Evolutionary conservation across 2,797 vertebrate genomes (phyloP).

Genomic region (Ambastaia sidthimunki): DNA sequence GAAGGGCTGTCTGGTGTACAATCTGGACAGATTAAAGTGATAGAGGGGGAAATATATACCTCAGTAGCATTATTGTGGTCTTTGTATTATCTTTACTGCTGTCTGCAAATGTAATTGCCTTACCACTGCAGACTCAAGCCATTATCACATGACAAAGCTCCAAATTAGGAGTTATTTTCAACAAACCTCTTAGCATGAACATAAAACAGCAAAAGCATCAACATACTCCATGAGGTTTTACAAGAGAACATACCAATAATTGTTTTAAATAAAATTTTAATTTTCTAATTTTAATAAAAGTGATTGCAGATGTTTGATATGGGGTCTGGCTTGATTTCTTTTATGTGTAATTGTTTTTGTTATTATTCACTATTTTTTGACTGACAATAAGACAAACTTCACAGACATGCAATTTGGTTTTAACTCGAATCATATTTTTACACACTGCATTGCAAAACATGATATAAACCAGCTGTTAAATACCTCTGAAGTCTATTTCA

Average conservation of each 20-base stretch:
- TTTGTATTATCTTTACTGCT: conserved; percentile 10
- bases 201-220: conserved; percentile 26
- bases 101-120: conserved; percentile 8
- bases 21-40: background rate
- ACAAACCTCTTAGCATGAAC: background rate
- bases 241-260: conserved; percentile 46
- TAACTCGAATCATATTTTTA: conserved; percentile 9
- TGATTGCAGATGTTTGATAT: conserved; percentile 53
- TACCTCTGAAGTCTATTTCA: conserved; percentile 14
- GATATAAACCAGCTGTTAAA: conserved; percentile 22
- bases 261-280: conserved; percentile 46
- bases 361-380: background rate
- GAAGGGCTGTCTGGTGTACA: conserved; percentile 3
- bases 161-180: background rate
- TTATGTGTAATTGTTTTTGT: conserved; percentile 44
- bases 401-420: conserved; percentile 15
- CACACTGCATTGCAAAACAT: conserved; percentile 8
- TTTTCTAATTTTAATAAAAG: too few relatives aligned
- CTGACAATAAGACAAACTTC: conserved; percentile 13
- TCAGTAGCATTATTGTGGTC: background rate
- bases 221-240: conserved; percentile 8
- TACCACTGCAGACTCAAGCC: conserved; percentile 7
- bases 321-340: conserved; percentile 35
- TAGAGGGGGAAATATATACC: background rate
- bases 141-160: conserved; percentile 12